A percentile compares a stretch with the other conserved stretches of the same genome.
These are phyloP conservation scores for Tachina fera DNA, from an alignment of 2,888 invertebrate genomes.

Conservation along the genomic window DNA sequence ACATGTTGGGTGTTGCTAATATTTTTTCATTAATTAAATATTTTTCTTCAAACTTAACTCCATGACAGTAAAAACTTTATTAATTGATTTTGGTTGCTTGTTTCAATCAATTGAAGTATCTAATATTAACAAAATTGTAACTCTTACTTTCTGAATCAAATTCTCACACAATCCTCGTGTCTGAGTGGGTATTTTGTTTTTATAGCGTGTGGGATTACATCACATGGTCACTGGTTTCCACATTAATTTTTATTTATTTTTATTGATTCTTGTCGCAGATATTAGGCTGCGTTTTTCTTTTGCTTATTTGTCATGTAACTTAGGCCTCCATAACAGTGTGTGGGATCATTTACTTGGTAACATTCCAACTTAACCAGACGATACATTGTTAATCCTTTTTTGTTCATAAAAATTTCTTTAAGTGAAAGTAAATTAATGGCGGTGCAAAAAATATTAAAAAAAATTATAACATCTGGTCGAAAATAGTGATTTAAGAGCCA, in stretches of 20 bases:
- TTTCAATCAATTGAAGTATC: neutral
- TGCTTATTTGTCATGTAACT: neutral
- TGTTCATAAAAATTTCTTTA: no score
- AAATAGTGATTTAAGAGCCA: no score
- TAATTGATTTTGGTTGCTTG: neutral
- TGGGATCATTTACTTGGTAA: neutral
- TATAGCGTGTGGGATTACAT: constrained; percentile 45
- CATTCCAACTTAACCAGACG: neutral
- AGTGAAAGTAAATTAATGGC: no score
- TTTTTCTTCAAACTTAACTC: neutral
- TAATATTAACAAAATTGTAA: no score
- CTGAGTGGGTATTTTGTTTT: constrained; percentile 6
- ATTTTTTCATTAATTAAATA: constrained; percentile 32
- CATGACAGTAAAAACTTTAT: no score
- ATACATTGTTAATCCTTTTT: no score
- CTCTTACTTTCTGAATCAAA: no score
- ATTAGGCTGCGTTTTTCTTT: constrained; percentile 37
- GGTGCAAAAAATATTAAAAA: no score
- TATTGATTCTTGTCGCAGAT: constrained; percentile 11
- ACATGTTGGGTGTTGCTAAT: constrained; percentile 27
- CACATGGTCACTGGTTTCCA: constrained; percentile 39
- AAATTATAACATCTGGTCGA: no score
- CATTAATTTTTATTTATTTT: neutral
- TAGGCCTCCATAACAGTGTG: neutral
- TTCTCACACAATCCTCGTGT: neutral